Conservation (phyloP, 1,140 invertebrate species). For the Drosophila kohkoa region DNA sequence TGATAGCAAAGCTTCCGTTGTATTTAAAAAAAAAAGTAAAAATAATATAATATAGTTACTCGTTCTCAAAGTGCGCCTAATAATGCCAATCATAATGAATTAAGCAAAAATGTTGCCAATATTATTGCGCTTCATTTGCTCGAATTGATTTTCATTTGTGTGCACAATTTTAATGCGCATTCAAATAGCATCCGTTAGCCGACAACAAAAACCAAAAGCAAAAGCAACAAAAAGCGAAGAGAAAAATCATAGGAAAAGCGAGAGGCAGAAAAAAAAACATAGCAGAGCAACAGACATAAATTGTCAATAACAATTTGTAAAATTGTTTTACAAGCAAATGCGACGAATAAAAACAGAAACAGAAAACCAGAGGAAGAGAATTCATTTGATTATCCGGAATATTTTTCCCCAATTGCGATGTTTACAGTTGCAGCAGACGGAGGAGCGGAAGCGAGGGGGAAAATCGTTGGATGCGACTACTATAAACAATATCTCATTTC, state of each 20-base stretch:
- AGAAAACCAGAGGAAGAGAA: slow-evolving; percentile 10
- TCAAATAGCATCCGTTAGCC: slow-evolving; percentile 48
- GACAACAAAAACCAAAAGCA: not conserved
- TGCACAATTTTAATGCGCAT: slow-evolving; percentile 45
- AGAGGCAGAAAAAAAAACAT: slow-evolving; percentile 12
- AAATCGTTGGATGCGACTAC: not conserved
- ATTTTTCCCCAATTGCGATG: slow-evolving; percentile 58
- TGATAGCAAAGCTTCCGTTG: slow-evolving; percentile 8
- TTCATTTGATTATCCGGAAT: slow-evolving; percentile 65
- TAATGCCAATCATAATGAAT: slow-evolving; percentile 37
- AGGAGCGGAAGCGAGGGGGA: not conserved
- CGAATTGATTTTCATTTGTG: slow-evolving; percentile 73
- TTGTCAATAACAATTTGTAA: slow-evolving; percentile 79
- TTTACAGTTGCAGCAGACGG: slow-evolving; percentile 38
- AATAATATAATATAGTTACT: not conserved
- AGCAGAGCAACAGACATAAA: slow-evolving; percentile 61
- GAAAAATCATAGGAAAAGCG: slow-evolving; percentile 2
- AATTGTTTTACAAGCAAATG: slow-evolving; percentile 60
- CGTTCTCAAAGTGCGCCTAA: slow-evolving; percentile 20
- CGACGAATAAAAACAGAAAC: slow-evolving; percentile 41
- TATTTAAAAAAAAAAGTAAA: not conserved
- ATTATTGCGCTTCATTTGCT: slow-evolving; percentile 67
- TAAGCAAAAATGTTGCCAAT: slow-evolving; percentile 53
- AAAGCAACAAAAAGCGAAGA: not conserved
- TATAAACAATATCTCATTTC: slow-evolving; percentile 70